Evolutionary conservation across 1,140 invertebrate genomes (phyloP).

Genomic region (Lepidurus packardi): DNA sequence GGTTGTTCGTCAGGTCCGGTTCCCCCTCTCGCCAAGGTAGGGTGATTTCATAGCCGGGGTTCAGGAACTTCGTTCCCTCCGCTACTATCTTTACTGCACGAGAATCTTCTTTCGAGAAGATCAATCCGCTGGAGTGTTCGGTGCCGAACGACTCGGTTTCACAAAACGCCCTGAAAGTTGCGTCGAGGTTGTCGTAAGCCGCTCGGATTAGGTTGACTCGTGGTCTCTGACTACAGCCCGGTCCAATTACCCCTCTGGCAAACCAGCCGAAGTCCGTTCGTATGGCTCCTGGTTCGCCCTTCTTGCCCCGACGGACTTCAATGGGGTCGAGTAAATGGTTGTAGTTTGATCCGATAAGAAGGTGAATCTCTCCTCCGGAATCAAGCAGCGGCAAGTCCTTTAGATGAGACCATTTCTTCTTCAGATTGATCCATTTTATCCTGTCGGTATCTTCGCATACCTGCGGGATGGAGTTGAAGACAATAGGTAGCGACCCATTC

Average conservation of each 20-base stretch:
- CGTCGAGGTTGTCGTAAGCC: background rate
- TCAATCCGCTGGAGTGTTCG: background rate
- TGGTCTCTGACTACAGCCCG: background rate
- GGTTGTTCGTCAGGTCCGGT: no score
- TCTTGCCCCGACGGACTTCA: background rate
- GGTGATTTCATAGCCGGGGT: no score
- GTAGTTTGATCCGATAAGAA: conserved; percentile 1
- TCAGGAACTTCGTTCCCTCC: background rate
- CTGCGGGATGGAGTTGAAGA: background rate
- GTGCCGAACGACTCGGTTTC: conserved; percentile 29
- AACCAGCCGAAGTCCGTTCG: background rate
- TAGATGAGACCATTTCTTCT: background rate
- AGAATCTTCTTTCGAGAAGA: background rate
- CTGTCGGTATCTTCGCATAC: background rate
- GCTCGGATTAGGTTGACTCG: background rate
- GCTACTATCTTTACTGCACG: background rate
- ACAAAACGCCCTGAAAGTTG: background rate
- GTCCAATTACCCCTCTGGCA: background rate
- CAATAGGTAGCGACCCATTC: background rate
- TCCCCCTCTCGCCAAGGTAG: no score
- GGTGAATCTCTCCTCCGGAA: background rate
- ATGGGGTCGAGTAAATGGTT: background rate
- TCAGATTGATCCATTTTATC: background rate
- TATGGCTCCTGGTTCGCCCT: conserved; percentile 2
- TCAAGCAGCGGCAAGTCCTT: conserved; percentile 1